Base-by-base conservation (phyloP, 2,113 vertebrate species). In the Mirza zaza region DNA sequence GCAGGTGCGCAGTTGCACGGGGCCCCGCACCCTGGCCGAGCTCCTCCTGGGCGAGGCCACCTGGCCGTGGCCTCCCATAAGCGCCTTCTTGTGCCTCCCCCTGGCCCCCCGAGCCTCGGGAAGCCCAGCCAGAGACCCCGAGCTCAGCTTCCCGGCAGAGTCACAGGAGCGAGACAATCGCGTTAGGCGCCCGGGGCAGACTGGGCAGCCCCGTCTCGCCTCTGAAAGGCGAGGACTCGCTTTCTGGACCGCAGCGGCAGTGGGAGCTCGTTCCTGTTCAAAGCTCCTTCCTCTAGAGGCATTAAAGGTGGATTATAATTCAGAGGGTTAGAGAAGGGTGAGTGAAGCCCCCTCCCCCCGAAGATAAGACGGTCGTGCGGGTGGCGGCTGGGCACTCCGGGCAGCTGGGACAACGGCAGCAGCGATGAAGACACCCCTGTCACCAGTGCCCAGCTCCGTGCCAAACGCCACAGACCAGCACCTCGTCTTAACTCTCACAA, bases 231-330 rank as follows among this genome's bases (percentile, higher is more conserved):
- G 1, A 90, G 95, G 92, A 94, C 96, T 90, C 39, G 95, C 96
- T 85, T 36, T 97, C 96, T 96, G 97, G 98, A 57, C 96, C 34
- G 96, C 96, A n/a, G 97, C 27, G 96, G 98, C 87, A 80, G 97
- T 97, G 88, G 88, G 97, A 94, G 94, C 97, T 77, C 94, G 96
- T 86, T 92, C 83, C 97, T 67, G 97, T 96, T 97, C 98, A 97
- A 97, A 98, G 97, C 97, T 73, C 97, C 97, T 85, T 98, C 98
- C 94, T 93, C 98, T 83, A 79, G 97, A 73, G 48, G 97, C 97
- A 96, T 98, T 97, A 97, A 98, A 96, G 98, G 71, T 52, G 57
- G 98, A 98, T 98, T 98, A 98, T 90, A 83, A 36, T 87, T 98
- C 98, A 97, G 97, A 97, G 97, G 97, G 98, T 96, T 96, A 97